Evolutionary conservation across 2,113 vertebrate genomes (phyloP).

Genomic region (Tragelaphus imberbis): DNA sequence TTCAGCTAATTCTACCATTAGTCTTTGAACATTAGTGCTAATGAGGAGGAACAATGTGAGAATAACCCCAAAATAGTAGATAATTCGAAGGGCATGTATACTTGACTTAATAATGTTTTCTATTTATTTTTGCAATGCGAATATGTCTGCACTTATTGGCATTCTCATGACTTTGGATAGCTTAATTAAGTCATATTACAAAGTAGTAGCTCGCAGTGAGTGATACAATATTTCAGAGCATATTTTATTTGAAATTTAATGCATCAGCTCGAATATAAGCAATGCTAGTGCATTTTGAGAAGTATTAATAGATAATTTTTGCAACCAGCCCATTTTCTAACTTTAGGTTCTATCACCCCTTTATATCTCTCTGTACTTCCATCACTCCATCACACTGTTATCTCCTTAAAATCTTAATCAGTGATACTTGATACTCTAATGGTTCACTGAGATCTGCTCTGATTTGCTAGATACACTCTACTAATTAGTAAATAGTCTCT

Average conservation of each 20-base stretch:
- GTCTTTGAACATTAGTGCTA: slow-evolving; percentile 29
- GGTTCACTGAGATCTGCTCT: neutral
- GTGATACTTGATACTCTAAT: neutral
- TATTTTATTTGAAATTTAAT: neutral
- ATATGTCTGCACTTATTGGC: neutral
- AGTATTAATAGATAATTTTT: neutral
- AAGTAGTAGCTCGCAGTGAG: slow-evolving; percentile 16
- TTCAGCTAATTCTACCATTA: slow-evolving; percentile 38
- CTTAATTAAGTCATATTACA: slow-evolving; percentile 12
- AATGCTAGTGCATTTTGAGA: neutral
- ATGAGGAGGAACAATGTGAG: slow-evolving; percentile 12
- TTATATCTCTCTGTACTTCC: neutral
- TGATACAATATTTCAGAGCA: neutral
- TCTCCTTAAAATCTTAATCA: neutral
- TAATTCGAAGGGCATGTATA: slow-evolving; percentile 43
- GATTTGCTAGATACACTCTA: neutral
- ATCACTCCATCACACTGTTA: neutral
- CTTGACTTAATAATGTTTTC: neutral
- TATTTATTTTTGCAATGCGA: slow-evolving; percentile 34
- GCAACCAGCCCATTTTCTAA: neutral
- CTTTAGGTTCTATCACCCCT: neutral
- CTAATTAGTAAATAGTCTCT: neutral
- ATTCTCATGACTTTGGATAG: neutral
- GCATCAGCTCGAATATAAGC: neutral
- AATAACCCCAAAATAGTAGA: slow-evolving; percentile 24